Evolutionary conservation across 92 coral and sea anemone species (phyloP).

Genomic region (Montipora capitata): DNA sequence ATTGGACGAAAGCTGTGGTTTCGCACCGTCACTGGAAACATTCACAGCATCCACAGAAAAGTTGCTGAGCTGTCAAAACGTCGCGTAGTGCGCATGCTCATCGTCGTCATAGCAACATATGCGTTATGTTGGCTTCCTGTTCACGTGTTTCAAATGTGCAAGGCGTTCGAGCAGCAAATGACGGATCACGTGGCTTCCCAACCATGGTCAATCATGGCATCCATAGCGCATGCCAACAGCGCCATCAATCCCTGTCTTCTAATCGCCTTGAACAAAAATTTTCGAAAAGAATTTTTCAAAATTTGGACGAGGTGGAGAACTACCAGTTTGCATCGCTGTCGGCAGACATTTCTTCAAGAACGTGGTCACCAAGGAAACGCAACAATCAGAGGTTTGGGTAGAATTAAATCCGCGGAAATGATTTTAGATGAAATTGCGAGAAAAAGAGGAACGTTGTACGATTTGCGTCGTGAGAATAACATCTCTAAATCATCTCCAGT

Average conservation of each 20-base stretch:
- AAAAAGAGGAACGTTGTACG: slow-evolving; percentile 32
- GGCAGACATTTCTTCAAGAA: not conserved
- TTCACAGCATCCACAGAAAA: slow-evolving; percentile 31
- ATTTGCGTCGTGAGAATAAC: not conserved
- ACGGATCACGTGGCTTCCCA: slow-evolving; percentile 36
- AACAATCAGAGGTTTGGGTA: not conserved
- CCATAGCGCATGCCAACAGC: slow-evolving; percentile 63
- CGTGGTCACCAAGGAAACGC: not conserved
- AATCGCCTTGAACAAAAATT: slow-evolving; percentile 67
- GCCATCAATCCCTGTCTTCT: slow-evolving; percentile 70
- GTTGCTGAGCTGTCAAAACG: slow-evolving; percentile 47
- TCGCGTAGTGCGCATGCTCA: slow-evolving; percentile 60
- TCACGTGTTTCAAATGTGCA: slow-evolving; percentile 61
- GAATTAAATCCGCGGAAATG: slow-evolving; percentile 15
- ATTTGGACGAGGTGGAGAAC: not conserved
- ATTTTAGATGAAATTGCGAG: not conserved
- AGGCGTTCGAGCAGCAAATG: slow-evolving; percentile 38
- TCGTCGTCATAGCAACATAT: slow-evolving; percentile 62
- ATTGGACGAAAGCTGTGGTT: slow-evolving; percentile 73
- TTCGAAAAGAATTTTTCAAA: slow-evolving; percentile 35
- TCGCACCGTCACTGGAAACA: slow-evolving; percentile 15
- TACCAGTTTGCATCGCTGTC: not conserved
- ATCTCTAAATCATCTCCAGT: not conserved
- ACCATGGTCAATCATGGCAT: slow-evolving; percentile 26
- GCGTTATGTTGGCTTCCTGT: slow-evolving; percentile 74